Conservation (phyloP, 2,888 invertebrate species). For the Nemotelus nigrinus region DNA sequence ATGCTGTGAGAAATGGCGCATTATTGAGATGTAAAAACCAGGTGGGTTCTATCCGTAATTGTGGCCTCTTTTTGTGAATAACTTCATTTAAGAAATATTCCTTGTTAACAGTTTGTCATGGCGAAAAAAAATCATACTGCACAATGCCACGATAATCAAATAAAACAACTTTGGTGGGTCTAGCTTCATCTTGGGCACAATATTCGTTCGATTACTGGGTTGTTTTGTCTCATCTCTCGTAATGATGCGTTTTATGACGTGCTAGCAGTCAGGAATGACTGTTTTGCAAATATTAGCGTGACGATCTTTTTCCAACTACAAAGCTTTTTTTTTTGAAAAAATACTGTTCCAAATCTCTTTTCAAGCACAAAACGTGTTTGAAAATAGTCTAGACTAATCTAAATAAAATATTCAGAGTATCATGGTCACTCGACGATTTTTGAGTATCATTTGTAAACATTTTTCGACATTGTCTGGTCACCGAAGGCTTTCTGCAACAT, state of each 20-base stretch:
- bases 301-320: neutral
- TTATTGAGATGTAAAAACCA: neutral
- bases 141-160: conserved; percentile 11
- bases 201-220: conserved; percentile 27
- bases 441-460: conserved; percentile 17
- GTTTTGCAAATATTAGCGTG: neutral
- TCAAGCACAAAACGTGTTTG: conserved; percentile 20
- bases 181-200: conserved; percentile 24
- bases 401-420: conserved; percentile 36
- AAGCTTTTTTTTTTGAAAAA: neutral
- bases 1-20: neutral
- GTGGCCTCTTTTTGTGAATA: conserved; percentile 5
- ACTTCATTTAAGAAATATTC: conserved; percentile 1
- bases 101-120: neutral
- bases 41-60: neutral
- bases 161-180: conserved; percentile 16
- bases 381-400: conserved; percentile 42
- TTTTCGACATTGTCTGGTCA: too few relatives aligned
- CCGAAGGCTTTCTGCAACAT: too few relatives aligned
- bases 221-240: conserved; percentile 42
- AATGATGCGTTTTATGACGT: conserved; percentile 26
- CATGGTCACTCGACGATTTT: conserved; percentile 44
- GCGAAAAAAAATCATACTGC: neutral
- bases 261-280: neutral
- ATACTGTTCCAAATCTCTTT: conserved; percentile 18